A percentile compares a stretch with the other conserved stretches of the same genome.
phyloP scores from a whole-genome alignment of 1,140 invertebrate genomes.

The Danaus melanippus region DNA sequence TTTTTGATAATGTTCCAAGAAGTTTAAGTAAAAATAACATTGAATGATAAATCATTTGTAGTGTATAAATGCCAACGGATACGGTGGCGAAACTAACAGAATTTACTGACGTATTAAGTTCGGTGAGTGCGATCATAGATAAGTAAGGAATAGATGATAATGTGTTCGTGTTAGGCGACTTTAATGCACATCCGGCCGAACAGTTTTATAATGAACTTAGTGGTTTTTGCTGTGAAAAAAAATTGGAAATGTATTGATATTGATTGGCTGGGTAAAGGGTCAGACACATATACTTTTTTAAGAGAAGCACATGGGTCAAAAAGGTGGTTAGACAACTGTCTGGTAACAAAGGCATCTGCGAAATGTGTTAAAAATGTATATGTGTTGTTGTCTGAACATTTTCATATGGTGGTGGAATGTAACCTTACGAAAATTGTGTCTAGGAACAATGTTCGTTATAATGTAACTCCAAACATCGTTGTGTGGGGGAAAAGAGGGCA shows the following conservation, averaged over 20 bases:
- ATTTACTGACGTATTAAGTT: conserved; percentile 1
- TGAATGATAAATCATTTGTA: too few relatives aligned
- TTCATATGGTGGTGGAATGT: too few relatives aligned
- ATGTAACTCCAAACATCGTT: too few relatives aligned
- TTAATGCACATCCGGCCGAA: conserved; percentile 11
- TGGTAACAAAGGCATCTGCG: too few relatives aligned
- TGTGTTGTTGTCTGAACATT: too few relatives aligned
- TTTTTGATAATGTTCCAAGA: too few relatives aligned
- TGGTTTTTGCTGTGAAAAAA: conserved; percentile 11
- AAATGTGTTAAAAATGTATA: neutral
- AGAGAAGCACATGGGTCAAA: conserved; percentile 6
- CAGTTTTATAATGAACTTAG: conserved; percentile 7
- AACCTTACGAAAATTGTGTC: too few relatives aligned
- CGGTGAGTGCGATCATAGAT: conserved; percentile 7
- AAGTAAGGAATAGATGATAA: neutral
- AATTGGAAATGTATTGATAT: conserved; percentile 9
- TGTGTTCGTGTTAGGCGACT: conserved; percentile 13
- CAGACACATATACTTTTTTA: conserved; percentile 9
- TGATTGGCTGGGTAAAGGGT: conserved; percentile 3
- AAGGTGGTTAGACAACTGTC: conserved; percentile 13
- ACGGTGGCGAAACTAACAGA: conserved; percentile 2
- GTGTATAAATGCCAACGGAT: conserved; percentile 9
- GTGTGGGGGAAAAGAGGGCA: too few relatives aligned
- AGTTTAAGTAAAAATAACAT: too few relatives aligned
- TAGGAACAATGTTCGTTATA: too few relatives aligned